phyloP scores from a whole-genome alignment of 2,113 vertebrate genomes.

The Salvelinus namaycush region DNA sequence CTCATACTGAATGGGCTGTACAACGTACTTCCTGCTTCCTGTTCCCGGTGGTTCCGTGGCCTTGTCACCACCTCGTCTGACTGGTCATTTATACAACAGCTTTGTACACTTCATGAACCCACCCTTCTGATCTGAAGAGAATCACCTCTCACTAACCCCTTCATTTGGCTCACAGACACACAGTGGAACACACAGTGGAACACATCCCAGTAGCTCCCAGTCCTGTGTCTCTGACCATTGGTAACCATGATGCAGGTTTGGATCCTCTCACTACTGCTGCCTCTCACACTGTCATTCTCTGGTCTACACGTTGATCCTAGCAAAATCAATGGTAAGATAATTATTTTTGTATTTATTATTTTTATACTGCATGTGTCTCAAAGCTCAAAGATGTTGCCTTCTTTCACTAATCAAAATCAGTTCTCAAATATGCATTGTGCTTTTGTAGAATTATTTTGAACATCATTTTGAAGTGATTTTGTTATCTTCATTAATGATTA shows the following conservation, averaged over 20 bases:
- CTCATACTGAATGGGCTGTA: slow-evolving; percentile 49
- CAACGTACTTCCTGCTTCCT: slow-evolving; percentile 67
- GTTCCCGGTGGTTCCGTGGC: slow-evolving; percentile 58
- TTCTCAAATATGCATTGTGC: too few relatives aligned
- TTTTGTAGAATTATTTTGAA: not conserved
- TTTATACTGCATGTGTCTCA: slow-evolving; percentile 8
- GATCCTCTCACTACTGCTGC: slow-evolving; percentile 37
- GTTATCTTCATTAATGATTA: too few relatives aligned
- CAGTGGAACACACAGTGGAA: slow-evolving; percentile 33
- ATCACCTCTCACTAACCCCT: slow-evolving; percentile 66
- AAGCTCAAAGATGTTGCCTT: too few relatives aligned
- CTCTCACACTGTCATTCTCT: slow-evolving; percentile 24
- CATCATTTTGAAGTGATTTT: too few relatives aligned
- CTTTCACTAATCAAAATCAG: too few relatives aligned
- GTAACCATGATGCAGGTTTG: slow-evolving; percentile 49
- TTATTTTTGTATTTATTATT: not conserved
- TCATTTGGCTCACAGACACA: slow-evolving; percentile 41
- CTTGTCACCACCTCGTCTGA: slow-evolving; percentile 36
- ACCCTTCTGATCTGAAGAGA: slow-evolving; percentile 44
- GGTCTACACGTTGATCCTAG: slow-evolving; percentile 18
- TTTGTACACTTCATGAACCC: slow-evolving; percentile 27
- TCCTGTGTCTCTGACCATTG: slow-evolving; percentile 13
- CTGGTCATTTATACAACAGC: slow-evolving; percentile 25
- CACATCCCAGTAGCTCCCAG: slow-evolving; percentile 14
- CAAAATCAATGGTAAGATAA: slow-evolving; percentile 47